phyloP scores from a whole-genome alignment of 2,888 invertebrate species.

The Lycaena phlaeas region DNA sequence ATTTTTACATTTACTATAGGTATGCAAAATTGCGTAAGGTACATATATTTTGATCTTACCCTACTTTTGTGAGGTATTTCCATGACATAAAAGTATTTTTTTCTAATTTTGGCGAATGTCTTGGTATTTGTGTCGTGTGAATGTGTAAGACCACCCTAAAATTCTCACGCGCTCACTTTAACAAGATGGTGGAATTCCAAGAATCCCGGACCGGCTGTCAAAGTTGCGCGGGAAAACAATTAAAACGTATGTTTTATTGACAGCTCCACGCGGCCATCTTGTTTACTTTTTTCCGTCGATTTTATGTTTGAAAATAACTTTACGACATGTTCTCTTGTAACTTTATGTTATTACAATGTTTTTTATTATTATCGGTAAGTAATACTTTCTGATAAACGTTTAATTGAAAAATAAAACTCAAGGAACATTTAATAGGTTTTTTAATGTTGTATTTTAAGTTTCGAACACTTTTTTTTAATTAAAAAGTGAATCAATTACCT shows the following conservation, averaged over 20 bases:
- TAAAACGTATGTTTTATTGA: slow-evolving; percentile 27
- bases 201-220: slow-evolving; percentile 22
- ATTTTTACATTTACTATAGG: too few relatives aligned
- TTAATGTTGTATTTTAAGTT: background rate
- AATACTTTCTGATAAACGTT: slow-evolving; percentile 2
- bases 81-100: too few relatives aligned
- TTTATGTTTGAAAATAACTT: slow-evolving; percentile 2
- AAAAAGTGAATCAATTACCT: too few relatives aligned
- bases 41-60: too few relatives aligned
- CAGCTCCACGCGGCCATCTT: slow-evolving; percentile 9
- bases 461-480: background rate
- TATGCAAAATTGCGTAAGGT: too few relatives aligned
- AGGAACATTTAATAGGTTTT: too few relatives aligned
- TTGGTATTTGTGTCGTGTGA: too few relatives aligned
- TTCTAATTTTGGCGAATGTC: too few relatives aligned
- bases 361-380: slow-evolving; percentile 5
- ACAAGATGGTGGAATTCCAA: slow-evolving; percentile 24
- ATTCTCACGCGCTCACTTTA: too few relatives aligned
- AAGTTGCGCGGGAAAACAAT: slow-evolving; percentile 22
- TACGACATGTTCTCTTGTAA: background rate
- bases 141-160: background rate
- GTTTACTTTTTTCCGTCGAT: background rate
- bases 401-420: background rate
- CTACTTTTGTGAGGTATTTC: too few relatives aligned
- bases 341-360: slow-evolving; percentile 5